Base-by-base conservation (phyloP, 2,888 invertebrate genomes). In the Epistrophe grossulariae region DNA sequence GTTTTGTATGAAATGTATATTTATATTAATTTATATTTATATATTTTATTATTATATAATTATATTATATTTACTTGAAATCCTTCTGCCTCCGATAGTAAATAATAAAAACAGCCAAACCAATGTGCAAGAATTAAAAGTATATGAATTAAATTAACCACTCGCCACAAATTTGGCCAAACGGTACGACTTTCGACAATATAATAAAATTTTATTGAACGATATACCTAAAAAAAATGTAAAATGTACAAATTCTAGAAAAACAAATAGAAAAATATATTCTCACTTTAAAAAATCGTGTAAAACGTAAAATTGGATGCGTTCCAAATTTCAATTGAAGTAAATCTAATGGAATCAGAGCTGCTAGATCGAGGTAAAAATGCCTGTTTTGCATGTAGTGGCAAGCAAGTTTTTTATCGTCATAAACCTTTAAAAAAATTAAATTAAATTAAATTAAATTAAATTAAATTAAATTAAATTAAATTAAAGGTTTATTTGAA, bases 101-200 rank as follows among this genome's bases (percentile, higher is more conserved):
- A 94, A 94, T 97, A 99, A 94, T 99, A 99, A 94, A 99, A 99
- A 93, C 98, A 99, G 78, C 99, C 99, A 92, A 99, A 99, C 99
- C 99, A 99, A 92, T 99, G 99, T 70, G 98, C 98, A 90, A 98
- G 94, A 91, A 99, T 97, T 90, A 99, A 95, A 89, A 99, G 95
- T 91, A 99, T 98, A 93, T 99, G 99, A 89, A 98, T 97, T 88
- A 99, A 94, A 94, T 98, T 99, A 91, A 98, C 95, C 89, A 99
- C 99, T 17, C 99, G 95, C 97, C 98, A 98, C 92, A 99, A 95
- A 94, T 99, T 99, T 31, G 99, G 99, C 94, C 98, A 99, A 81
- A 98, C 97, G 7, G 98, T 98, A 90, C 98, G 94, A 70, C 98
- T 98, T 93, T 99, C 99, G 90, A 98, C 98, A 94, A 98, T 98